Percentiles rank a stretch among this genome's conserved stretches.
Evolutionary conservation across 2,113 vertebrate genomes (phyloP).

Genomic region (Megatriorchis doriae): DNA sequence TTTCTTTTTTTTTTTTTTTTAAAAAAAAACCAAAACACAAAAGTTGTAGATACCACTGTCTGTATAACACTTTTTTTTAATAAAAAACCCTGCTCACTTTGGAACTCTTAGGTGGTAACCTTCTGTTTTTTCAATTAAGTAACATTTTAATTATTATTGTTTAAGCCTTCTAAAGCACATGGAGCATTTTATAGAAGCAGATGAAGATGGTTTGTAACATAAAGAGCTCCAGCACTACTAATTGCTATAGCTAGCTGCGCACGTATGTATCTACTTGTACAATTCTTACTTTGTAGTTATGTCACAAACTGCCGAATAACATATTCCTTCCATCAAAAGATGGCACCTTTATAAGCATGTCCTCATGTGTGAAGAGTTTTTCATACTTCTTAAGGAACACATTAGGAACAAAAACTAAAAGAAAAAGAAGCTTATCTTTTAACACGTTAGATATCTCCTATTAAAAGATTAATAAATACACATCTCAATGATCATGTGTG

Average conservation of each 20-base stretch:
- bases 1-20: not conserved
- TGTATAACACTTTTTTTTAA: not conserved
- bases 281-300: not conserved
- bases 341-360: not conserved
- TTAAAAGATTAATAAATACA: not conserved
- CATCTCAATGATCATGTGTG: not conserved
- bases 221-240: not conserved
- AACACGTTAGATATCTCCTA: not conserved
- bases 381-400: not conserved
- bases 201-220: not conserved
- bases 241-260: not conserved
- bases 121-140: not conserved
- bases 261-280: not conserved
- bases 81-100: not conserved
- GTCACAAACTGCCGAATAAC: not conserved
- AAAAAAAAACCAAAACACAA: not conserved
- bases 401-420: not conserved
- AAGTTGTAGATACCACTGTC: not conserved
- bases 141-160: not conserved
- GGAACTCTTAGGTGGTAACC: not conserved
- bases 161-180: not conserved
- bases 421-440: conserved; percentile 15
- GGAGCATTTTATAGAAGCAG: not conserved
- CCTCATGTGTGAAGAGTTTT: not conserved
- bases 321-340: not conserved